Conservation (phyloP, 2,888 invertebrate genomes). For the Syrphus vitripennis region DNA sequence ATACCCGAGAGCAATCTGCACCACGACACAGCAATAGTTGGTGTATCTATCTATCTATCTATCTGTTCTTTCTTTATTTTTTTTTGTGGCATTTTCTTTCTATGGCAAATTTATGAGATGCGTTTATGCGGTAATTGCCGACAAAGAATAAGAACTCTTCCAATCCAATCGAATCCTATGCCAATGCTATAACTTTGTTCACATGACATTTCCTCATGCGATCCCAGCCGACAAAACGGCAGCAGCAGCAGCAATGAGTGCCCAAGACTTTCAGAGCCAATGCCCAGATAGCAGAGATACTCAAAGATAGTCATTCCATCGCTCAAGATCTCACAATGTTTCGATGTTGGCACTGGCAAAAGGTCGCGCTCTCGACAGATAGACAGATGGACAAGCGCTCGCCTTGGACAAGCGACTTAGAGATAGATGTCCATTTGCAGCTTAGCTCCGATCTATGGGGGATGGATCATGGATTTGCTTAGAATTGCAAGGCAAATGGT, state of each 20-base stretch:
- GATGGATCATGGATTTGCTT: conserved; percentile 31
- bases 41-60: neutral
- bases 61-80: neutral
- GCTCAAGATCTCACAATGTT: conserved; percentile 63
- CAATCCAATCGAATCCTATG: conserved; percentile 41
- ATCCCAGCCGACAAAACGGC: neutral
- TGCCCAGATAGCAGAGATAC: conserved; percentile 35
- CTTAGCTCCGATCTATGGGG: neutral
- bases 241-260: neutral
- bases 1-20: conserved; percentile 40
- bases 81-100: conserved; percentile 25
- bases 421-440: conserved; percentile 46
- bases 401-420: conserved; percentile 7
- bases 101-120: conserved; percentile 66
- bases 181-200: conserved; percentile 63
- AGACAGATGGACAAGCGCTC: conserved; percentile 67
- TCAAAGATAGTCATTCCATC: conserved; percentile 56
- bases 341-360: conserved; percentile 61
- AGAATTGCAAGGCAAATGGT: neutral
- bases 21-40: neutral
- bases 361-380: conserved; percentile 69
- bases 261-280: conserved; percentile 3
- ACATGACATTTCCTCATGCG: conserved; percentile 71
- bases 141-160: conserved; percentile 70
- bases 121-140: conserved; percentile 71